Base-by-base conservation (phyloP, 2,113 vertebrate genomes). In the Cromileptes altivelis region DNA sequence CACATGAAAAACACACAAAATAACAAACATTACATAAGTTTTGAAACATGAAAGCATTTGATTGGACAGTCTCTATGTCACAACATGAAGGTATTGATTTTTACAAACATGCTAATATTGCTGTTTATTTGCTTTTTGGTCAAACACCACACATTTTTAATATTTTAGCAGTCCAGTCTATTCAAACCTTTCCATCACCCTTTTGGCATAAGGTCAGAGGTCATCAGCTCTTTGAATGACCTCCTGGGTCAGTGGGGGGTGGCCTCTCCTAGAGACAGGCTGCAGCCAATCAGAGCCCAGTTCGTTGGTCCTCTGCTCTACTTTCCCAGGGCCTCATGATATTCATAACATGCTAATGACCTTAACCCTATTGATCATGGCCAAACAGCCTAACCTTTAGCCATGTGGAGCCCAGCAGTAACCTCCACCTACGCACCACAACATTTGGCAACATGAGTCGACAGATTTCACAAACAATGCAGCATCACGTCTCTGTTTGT, bases 341-440 rank as follows among this genome's bases (percentile, higher is more conserved):
- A 94, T 95, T 95, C 94, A 94, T 85, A 89, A 89, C 91, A 95
- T 95, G 91, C 80, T 94, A 95, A 96, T 95, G 91, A 94, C 93
- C 89, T 91, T 92, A 91, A 91, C 90, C 89, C 75, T 92, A 94
- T 94, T 93, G 94, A 94, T 94, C 83, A 77, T 33, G 75, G 52
- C 79, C 88, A 50, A 81, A 74, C 76, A 91, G 81, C 85, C 74
- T 82, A 70, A 88, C 90, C 86, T 82, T 83, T 80, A 81, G 81
- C 84, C 92, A 84, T 84, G 82, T 83, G 81, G 72, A 76, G 82
- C 73, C 68, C 69, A 53, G 85, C 11, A 33, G 47, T 73, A 64
- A 74, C 71, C 80, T 79, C 56, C 15, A 58, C 82, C 78, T 71
- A 70, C 82, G 61, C 85, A 80, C 40, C 67, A 75, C 64, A 78